Evolutionary conservation across 2,888 invertebrate species (phyloP).

Genomic region (Drosophila paucipuncta): DNA sequence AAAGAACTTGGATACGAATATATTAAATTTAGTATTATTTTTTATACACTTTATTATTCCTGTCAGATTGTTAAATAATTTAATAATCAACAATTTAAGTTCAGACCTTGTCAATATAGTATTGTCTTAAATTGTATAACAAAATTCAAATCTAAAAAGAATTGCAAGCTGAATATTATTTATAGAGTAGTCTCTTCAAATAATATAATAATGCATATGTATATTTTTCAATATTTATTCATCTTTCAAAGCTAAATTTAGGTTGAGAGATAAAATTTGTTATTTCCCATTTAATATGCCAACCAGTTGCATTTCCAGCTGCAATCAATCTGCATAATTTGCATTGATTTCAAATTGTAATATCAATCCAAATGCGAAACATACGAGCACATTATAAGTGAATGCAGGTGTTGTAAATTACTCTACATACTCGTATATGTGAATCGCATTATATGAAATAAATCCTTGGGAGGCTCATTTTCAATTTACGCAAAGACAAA

Average conservation of each 20-base stretch:
- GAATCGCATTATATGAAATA: constrained; percentile 9
- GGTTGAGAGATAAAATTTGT: background rate
- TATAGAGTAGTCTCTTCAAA: background rate
- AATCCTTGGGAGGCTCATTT: constrained; percentile 64
- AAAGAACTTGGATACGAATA: background rate
- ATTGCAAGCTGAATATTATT: constrained; percentile 6
- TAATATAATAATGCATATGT: background rate
- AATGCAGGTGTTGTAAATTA: constrained; percentile 55
- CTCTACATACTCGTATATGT: constrained; percentile 1
- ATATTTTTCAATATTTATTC: background rate
- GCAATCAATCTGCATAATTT: constrained; percentile 23
- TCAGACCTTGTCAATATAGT: background rate
- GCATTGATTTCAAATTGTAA: constrained; percentile 26
- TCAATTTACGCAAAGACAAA: constrained; percentile 70
- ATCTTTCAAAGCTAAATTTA: background rate
- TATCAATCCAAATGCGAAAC: constrained; percentile 13
- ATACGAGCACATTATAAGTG: constrained; percentile 9
- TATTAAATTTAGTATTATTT: background rate
- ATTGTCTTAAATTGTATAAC: constrained; percentile 1
- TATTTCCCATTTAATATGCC: background rate
- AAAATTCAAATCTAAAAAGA: background rate
- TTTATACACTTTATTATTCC: background rate
- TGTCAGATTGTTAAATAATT: background rate
- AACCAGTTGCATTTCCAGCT: constrained; percentile 13
- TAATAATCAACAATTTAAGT: background rate